These are phyloP conservation scores for Nephrotoma guestfalica DNA, from an alignment of 2,888 invertebrate species.

Conservation along the genomic window DNA sequence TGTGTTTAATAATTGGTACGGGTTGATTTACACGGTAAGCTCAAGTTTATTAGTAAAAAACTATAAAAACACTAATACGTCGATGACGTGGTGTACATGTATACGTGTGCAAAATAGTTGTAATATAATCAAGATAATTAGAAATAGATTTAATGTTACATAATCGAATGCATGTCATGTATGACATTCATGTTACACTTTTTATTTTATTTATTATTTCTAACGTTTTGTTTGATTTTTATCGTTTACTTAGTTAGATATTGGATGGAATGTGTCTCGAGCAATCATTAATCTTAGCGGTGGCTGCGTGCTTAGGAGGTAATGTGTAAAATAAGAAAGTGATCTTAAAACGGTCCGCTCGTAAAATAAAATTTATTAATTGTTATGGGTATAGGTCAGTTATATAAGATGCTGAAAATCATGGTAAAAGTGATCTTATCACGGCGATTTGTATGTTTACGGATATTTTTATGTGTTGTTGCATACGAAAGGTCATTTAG, in stretches of 20 bases:
- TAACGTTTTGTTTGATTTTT: background rate
- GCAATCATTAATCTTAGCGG: background rate
- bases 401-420: background rate
- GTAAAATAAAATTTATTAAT: background rate
- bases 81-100: background rate
- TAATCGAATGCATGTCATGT: background rate
- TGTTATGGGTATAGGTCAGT: background rate
- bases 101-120: background rate
- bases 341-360: background rate
- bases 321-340: background rate
- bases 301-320: background rate
- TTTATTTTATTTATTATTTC: background rate
- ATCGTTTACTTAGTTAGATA: background rate
- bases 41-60: background rate
- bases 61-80: background rate
- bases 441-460: background rate
- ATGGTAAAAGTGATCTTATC: background rate
- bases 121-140: background rate
- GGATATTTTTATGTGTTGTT: background rate
- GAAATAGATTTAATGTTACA: background rate
- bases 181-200: background rate
- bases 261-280: background rate
- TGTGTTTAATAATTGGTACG: background rate
- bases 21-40: background rate
- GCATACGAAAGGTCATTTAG: background rate